Conservation (phyloP, 2,888 invertebrate species). For the Euplexia lucipara region DNA sequence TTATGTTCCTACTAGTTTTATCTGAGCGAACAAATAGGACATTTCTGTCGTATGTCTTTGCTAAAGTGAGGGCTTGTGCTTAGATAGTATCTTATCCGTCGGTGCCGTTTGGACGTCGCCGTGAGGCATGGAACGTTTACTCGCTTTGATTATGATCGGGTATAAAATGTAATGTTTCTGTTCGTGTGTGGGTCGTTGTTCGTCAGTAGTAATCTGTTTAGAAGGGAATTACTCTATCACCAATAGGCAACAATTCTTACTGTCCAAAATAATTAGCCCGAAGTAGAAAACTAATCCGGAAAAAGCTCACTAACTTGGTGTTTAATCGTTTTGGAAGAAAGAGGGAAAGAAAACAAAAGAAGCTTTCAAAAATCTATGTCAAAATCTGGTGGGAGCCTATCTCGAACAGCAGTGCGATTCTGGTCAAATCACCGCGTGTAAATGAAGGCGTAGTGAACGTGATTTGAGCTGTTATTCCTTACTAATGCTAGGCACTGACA, state of each 20-base stretch:
- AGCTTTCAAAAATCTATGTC: background rate
- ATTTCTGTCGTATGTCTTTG: constrained; percentile 12
- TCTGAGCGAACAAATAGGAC: constrained; percentile 31
- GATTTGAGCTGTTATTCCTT: too few relatives aligned
- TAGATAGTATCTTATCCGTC: constrained; percentile 40
- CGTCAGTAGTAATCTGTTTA: background rate
- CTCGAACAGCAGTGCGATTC: too few relatives aligned
- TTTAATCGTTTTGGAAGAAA: background rate
- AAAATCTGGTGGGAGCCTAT: background rate
- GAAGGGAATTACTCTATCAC: background rate
- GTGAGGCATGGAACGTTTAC: constrained; percentile 39
- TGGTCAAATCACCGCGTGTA: too few relatives aligned
- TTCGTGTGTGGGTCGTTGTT: constrained; percentile 2
- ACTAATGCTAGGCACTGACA: too few relatives aligned
- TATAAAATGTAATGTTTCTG: constrained; percentile 25
- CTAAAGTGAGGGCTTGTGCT: background rate
- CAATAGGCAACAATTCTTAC: background rate
- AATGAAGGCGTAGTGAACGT: too few relatives aligned
- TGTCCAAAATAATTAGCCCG: background rate
- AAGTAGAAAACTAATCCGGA: background rate
- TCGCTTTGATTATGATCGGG: constrained; percentile 36
- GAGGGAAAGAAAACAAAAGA: background rate
- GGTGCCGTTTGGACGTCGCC: constrained; percentile 40
- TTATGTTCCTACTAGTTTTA: constrained; percentile 42
- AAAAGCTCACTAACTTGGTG: too few relatives aligned